Conservation (phyloP, 2,113 vertebrate species). For the Talpa occidentalis region DNA sequence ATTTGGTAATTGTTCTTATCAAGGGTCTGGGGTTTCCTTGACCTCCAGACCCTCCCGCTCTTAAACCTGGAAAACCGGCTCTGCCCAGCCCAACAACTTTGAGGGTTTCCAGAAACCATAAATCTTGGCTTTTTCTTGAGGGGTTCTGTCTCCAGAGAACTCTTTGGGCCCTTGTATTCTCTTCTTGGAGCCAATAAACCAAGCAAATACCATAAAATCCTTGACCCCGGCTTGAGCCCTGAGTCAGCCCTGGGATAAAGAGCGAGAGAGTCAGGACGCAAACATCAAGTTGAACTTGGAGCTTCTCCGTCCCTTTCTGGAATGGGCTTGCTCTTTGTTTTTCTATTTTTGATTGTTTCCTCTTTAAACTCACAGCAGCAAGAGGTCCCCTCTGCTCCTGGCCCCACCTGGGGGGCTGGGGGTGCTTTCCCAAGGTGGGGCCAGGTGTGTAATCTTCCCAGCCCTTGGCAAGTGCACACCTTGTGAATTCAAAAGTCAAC, state of each 20-base stretch:
- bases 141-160: slow-evolving; percentile 62
- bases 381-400: neutral
- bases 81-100: slow-evolving; percentile 51
- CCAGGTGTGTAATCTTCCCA: neutral
- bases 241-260: neutral
- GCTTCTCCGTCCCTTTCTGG: neutral
- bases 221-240: neutral
- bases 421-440: slow-evolving; percentile 70
- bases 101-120: slow-evolving; percentile 69
- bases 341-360: neutral
- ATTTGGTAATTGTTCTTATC: neutral
- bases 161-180: slow-evolving; percentile 54
- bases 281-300: neutral
- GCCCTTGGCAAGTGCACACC: slow-evolving; percentile 55
- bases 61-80: neutral
- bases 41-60: neutral
- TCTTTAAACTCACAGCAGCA: neutral
- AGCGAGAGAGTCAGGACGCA: neutral
- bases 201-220: slow-evolving; percentile 78
- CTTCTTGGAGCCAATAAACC: slow-evolving; percentile 74
- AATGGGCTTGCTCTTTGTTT: neutral
- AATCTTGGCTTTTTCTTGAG: slow-evolving; percentile 57
- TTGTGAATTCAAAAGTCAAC: slow-evolving; percentile 78
- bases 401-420: neutral
- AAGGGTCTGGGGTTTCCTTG: neutral